Evolutionary conservation across 2,113 vertebrate genomes (phyloP).

Genomic region (Tupaia tana): DNA sequence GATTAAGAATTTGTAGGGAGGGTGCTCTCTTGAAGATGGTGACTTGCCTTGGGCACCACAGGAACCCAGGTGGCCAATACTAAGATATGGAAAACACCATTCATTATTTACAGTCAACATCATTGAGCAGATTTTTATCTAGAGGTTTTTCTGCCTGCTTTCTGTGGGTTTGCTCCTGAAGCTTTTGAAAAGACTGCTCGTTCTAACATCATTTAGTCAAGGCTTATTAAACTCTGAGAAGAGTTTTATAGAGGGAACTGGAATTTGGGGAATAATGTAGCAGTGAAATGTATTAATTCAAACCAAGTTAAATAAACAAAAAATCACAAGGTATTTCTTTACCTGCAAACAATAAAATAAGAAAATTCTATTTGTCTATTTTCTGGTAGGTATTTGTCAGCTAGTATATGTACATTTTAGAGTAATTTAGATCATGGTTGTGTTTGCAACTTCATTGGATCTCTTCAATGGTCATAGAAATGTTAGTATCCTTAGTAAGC

Average conservation of each 20-base stretch:
- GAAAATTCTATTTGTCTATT: background rate
- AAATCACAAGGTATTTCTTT: background rate
- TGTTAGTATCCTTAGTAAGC: background rate
- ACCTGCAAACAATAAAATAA: background rate
- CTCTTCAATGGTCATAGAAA: background rate
- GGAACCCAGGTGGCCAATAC: conserved; percentile 57
- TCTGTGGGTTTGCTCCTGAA: conserved; percentile 23
- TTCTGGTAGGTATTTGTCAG: background rate
- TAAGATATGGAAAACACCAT: conserved; percentile 57
- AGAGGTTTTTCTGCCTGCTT: background rate
- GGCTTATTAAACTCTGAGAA: background rate
- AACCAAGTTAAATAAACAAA: conserved; percentile 46
- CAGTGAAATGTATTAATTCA: background rate
- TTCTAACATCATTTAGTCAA: background rate
- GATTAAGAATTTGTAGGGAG: background rate
- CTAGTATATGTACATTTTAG: background rate
- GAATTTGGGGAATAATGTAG: background rate
- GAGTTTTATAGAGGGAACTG: background rate
- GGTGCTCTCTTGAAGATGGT: background rate
- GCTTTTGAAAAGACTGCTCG: background rate
- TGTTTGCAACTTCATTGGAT: background rate
- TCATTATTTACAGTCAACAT: conserved; percentile 70
- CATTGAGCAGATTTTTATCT: conserved; percentile 45
- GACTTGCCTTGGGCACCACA: conserved; percentile 65
- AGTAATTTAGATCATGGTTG: background rate